These are phyloP conservation scores for Diplolepis rosae DNA, from an alignment of 2,888 invertebrate species.

Conservation along the genomic window DNA sequence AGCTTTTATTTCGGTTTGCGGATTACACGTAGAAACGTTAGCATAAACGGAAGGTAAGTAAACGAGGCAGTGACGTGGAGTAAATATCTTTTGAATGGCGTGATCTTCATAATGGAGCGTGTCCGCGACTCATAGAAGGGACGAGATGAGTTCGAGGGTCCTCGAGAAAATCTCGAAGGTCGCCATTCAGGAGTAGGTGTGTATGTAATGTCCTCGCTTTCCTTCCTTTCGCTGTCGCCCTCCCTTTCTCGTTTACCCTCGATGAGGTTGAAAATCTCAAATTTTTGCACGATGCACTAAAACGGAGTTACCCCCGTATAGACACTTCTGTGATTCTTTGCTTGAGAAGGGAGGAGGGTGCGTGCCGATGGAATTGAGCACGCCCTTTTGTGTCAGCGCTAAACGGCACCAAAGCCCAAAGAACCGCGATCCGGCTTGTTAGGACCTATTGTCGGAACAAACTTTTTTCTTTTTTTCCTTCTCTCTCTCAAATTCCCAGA, in stretches of 20 bases:
- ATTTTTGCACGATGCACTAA: conserved; percentile 41
- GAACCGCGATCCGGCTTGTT: conserved; percentile 66
- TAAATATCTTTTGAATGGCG: conserved; percentile 54
- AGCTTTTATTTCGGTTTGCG: conserved; percentile 1
- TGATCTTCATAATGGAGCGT: conserved; percentile 37
- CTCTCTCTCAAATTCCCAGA: conserved; percentile 32
- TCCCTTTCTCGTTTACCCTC: conserved; percentile 34
- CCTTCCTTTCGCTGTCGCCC: conserved; percentile 42
- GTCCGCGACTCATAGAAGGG: conserved; percentile 42
- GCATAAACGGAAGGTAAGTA: conserved; percentile 38
- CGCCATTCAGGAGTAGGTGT: conserved; percentile 54
- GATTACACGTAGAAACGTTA: conserved; percentile 20
- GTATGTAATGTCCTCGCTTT: conserved; percentile 44
- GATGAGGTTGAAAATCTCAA: conserved; percentile 37
- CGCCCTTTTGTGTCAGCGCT: conserved; percentile 67
- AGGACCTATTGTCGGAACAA: conserved; percentile 62
- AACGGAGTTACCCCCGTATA: conserved; percentile 45
- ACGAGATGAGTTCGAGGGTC: conserved; percentile 51
- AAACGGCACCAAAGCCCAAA: conserved; percentile 64
- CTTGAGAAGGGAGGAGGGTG: conserved; percentile 47
- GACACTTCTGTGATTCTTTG: conserved; percentile 38
- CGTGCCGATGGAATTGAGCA: conserved; percentile 53
- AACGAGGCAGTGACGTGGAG: conserved; percentile 52
- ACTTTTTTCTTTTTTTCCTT: conserved; percentile 46
- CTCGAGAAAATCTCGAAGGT: conserved; percentile 52